Conservation (phyloP, 64 coral and sea anemone species). For the Porites australiensis region DNA sequence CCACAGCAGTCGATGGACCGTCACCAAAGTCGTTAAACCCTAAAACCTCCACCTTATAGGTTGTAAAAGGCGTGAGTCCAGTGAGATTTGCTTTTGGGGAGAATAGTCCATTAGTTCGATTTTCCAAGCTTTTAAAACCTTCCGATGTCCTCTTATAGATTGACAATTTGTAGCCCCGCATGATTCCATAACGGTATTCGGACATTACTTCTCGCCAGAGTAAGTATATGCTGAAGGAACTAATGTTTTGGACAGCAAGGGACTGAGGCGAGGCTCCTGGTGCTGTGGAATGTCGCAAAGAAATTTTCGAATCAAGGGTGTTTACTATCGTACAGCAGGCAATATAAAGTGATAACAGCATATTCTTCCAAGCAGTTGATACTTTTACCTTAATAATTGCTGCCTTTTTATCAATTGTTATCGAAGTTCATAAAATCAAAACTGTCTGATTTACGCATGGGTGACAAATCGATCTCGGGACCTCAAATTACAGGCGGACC, state of each 20-base stretch:
- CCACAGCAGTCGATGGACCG: background rate
- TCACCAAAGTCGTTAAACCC: conserved; percentile 55
- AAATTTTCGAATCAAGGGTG: too few relatives aligned
- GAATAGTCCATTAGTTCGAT: background rate
- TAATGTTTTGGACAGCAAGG: conserved; percentile 29
- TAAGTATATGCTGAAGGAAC: background rate
- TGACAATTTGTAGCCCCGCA: conserved; percentile 51
- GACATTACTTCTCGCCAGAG: conserved; percentile 26
- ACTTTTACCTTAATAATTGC: too few relatives aligned
- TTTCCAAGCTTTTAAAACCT: background rate
- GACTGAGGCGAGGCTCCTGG: conserved; percentile 26
- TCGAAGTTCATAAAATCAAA: too few relatives aligned
- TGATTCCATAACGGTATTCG: conserved; percentile 28
- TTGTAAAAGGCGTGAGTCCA: conserved; percentile 25
- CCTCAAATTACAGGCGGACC: too few relatives aligned
- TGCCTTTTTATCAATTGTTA: too few relatives aligned
- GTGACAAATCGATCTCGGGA: too few relatives aligned
- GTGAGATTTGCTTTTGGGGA: background rate
- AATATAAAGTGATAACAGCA: too few relatives aligned
- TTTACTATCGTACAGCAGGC: too few relatives aligned
- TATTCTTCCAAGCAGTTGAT: too few relatives aligned
- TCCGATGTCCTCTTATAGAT: background rate
- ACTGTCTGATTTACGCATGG: too few relatives aligned
- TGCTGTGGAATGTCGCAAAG: background rate
- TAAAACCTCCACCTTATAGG: conserved; percentile 23